These are phyloP conservation scores for Argyrosomus japonicus DNA, from an alignment of 2,113 vertebrate species.

Conservation along the genomic window DNA sequence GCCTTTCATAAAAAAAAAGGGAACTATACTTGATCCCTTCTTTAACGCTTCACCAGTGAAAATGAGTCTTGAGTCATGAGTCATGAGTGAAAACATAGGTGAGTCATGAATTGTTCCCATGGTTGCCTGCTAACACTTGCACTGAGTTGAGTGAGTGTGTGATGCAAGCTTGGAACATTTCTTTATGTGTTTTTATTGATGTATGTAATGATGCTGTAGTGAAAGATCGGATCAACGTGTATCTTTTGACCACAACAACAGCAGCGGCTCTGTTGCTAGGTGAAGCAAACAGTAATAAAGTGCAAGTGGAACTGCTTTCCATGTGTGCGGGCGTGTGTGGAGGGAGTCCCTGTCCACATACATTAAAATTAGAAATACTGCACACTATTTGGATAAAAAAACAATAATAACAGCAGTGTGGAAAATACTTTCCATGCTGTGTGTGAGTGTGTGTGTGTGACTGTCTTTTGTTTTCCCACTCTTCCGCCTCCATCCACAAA, in stretches of 20 bases:
- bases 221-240: not conserved
- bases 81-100: too few species aligned
- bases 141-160: too few species aligned
- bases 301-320: conserved; percentile 6
- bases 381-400: too few species aligned
- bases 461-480: not conserved
- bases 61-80: too few species aligned
- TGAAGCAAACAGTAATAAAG: not conserved
- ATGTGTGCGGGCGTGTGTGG: not conserved
- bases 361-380: not conserved
- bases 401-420: not conserved
- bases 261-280: not conserved
- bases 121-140: too few species aligned
- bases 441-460: not conserved
- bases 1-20: too few species aligned
- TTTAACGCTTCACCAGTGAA: too few species aligned
- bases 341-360: conserved; percentile 2
- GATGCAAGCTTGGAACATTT: not conserved
- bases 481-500: not conserved
- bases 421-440: conserved; percentile 13
- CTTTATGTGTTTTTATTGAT: not conserved
- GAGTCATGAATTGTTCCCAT: too few species aligned
- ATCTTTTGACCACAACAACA: not conserved
- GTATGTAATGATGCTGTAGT: too few species aligned
- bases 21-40: too few species aligned